Base-by-base conservation (phyloP, 1,140 invertebrate species). In the Drosophila leontia region DNA sequence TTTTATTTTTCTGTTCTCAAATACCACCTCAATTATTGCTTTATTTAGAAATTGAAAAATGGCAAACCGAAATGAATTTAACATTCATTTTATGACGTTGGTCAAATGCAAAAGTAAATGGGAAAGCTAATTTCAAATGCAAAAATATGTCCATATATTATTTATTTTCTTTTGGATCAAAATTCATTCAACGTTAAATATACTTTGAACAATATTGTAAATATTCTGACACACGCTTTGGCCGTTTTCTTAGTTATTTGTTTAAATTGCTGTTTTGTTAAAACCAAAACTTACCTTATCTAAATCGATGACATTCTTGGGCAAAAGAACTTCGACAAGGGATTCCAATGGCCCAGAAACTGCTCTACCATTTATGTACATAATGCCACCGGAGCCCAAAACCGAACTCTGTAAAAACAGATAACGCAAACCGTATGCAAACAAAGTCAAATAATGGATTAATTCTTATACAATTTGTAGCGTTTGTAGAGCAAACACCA, bases 321-420 rank as follows among this genome's bases (percentile, higher is more conserved):
- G 87, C 68, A 92, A 78, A 32, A 92, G 78, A n/a, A 80, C 62
- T 50, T 85, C 91, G 29, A 83, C 61, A 1, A 92, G 63, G 35
- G 91, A 92, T 7, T 91, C 85, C 77, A 92, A 59, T 61, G 91
- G 91, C 12, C 91, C 91, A 64, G 92, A 92, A 79, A 83, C 91
- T 82, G 85, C 91, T 91, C 79, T 91, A 81, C 83, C 83, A 51
- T 91, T 85, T 82, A 91, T 91, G 57, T 92, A 92, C 82, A 92
- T 82, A 48, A 92, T 85, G 48, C 91, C 91, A 68, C 88, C 85
- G 64, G 84, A 82, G 42, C 91, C 91, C 67, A 92, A 74, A 42
- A 91, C 87, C 58, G 91, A 92, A 56, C 80, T 92, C 91, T 92
- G 67, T 19, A 29, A 70, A 64, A 34, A 62, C 29, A 48, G 41